These are phyloP conservation scores for Branchellion lobata DNA, from an alignment of 2,888 invertebrate species.

Conservation along the genomic window DNA sequence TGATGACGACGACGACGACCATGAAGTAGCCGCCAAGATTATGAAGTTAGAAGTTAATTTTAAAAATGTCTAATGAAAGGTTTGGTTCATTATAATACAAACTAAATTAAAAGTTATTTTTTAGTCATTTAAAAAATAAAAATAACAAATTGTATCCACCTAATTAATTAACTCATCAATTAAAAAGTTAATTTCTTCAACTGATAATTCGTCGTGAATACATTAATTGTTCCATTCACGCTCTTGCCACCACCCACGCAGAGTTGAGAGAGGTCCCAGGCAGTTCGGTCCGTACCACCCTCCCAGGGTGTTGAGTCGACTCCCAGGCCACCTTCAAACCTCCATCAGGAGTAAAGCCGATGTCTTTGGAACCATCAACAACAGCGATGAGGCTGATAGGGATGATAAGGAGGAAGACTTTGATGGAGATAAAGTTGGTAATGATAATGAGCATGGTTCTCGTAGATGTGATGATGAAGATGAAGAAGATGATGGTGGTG, in stretches of 20 bases:
- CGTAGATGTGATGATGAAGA: neutral
- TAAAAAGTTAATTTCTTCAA: no score
- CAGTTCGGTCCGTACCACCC: slow-evolving; percentile 8
- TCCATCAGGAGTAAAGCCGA: neutral
- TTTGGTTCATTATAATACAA: no score
- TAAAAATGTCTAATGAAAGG: neutral
- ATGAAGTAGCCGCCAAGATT: slow-evolving; percentile 23
- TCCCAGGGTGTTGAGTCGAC: neutral
- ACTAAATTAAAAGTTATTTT: no score
- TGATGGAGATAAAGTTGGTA: neutral
- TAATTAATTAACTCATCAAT: no score
- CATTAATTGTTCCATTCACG: no score
- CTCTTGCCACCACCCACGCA: no score
- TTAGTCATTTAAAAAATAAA: no score
- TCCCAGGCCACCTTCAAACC: neutral
- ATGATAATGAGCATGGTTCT: slow-evolving; percentile 1
- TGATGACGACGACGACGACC: slow-evolving; percentile 2
- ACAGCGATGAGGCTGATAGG: neutral
- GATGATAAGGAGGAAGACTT: slow-evolving; percentile 12
- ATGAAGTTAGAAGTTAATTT: slow-evolving; percentile 13
- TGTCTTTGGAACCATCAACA: neutral
- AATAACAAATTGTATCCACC: no score
- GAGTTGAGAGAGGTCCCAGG: slow-evolving; percentile 5
- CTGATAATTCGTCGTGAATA: no score
- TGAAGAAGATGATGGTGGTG: neutral